phyloP scores from a whole-genome alignment of 2,113 vertebrate genomes.

The Carollia perspicillata region DNA sequence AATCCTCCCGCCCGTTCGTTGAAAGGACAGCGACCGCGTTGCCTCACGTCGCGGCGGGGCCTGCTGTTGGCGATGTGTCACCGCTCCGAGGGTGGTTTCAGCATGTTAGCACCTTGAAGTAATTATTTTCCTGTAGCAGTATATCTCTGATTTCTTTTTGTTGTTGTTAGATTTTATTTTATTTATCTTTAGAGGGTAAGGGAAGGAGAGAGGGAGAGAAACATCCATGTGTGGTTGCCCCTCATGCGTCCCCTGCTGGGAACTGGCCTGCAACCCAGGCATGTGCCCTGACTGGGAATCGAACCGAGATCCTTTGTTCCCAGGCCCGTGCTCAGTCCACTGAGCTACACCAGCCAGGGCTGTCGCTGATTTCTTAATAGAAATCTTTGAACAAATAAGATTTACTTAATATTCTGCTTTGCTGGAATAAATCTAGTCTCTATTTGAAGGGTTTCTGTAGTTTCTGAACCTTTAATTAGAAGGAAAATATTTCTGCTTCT shows the following conservation, averaged over 20 bases:
- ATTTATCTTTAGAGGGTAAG: too few species aligned
- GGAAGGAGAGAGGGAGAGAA: too few species aligned
- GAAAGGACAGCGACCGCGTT: not conserved
- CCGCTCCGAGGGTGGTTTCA: not conserved
- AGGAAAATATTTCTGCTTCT: slow-evolving; percentile 13
- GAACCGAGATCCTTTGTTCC: too few species aligned
- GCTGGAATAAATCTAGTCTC: slow-evolving; percentile 1
- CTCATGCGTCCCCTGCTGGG: too few species aligned
- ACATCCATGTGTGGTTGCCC: too few species aligned
- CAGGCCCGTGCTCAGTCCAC: too few species aligned
- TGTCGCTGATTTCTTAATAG: slow-evolving; percentile 25
- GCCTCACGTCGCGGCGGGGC: not conserved
- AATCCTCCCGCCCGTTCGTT: not conserved
- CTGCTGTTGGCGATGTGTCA: not conserved
- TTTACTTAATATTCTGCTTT: slow-evolving; percentile 21
- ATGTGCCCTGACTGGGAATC: too few species aligned
- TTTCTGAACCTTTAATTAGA: slow-evolving; percentile 29
- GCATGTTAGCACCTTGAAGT: not conserved
- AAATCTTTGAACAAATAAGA: slow-evolving; percentile 10
- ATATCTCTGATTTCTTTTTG: slow-evolving; percentile 22
- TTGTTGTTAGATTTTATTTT: too few species aligned
- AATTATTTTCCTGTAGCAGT: not conserved
- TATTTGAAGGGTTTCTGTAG: not conserved
- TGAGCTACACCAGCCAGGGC: too few species aligned
- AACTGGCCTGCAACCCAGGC: too few species aligned